Conservation (phyloP, 2,113 vertebrate genomes). For the Natator depressus region DNA sequence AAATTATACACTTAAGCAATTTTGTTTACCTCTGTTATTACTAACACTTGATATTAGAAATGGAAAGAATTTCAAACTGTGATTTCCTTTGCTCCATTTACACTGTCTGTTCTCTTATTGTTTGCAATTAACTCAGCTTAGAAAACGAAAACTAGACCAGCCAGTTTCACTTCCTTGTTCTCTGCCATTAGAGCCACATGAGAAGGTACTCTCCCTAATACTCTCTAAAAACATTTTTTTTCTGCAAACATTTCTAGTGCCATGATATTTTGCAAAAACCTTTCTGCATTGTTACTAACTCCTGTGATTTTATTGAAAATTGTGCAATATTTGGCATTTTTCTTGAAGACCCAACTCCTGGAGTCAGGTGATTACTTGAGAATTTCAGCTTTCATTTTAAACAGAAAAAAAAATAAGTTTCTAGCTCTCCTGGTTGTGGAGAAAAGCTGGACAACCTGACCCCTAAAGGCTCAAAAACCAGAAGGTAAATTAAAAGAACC, state of each 20-base stretch:
- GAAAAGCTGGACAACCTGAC: not conserved
- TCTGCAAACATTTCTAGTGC: not conserved
- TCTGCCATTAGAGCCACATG: not conserved
- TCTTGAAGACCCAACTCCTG: not conserved
- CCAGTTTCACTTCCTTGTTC: not conserved
- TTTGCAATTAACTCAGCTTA: too few species aligned
- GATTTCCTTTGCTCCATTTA: too few species aligned
- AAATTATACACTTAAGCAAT: not conserved
- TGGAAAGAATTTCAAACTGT: too few species aligned
- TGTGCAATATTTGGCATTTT: not conserved
- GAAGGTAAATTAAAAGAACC: not conserved
- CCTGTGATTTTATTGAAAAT: not conserved
- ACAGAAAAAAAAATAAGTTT: not conserved
- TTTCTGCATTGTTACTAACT: not conserved
- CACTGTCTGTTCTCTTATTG: too few species aligned
- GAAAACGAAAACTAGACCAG: too few species aligned
- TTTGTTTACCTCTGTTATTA: rapidly evolving
- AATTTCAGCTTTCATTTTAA: not conserved
- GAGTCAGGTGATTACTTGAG: not conserved
- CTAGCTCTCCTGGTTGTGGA: not conserved
- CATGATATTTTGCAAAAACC: not conserved
- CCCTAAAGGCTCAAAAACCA: not conserved
- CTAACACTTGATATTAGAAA: too few species aligned
- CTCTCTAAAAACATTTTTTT: not conserved
- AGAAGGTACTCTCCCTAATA: not conserved